Conservation (phyloP, 2,113 vertebrate species). For the Deroptyus accipitrinus region DNA sequence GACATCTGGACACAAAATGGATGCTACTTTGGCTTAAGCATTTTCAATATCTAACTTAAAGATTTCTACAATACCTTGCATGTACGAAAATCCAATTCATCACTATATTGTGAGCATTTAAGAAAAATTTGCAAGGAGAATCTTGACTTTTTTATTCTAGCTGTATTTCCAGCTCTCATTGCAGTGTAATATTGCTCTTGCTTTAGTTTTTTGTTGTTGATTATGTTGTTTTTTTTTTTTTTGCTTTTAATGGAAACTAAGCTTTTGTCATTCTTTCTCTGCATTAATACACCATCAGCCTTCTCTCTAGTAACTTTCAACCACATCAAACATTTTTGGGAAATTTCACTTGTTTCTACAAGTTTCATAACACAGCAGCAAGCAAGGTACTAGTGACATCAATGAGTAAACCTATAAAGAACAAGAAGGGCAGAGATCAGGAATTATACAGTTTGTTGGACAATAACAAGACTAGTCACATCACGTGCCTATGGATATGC, state of each 20-base stretch:
- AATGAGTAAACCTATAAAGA: neutral
- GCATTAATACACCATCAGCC: neutral
- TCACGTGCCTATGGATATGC: neutral
- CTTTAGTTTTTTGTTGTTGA: neutral
- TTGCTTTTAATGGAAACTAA: neutral
- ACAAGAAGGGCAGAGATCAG: neutral
- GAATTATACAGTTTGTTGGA: rapidly evolving
- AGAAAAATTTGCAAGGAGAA: neutral
- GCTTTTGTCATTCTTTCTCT: neutral
- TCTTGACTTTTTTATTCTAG: neutral
- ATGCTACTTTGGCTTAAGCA: neutral
- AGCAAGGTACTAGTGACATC: neutral
- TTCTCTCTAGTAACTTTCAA: neutral
- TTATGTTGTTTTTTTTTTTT: neutral
- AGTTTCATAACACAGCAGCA: neutral
- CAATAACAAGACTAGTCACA: neutral
- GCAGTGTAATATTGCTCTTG: neutral
- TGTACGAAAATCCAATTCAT: neutral
- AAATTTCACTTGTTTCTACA: neutral
- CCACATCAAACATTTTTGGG: neutral
- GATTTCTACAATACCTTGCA: neutral
- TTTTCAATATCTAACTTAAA: neutral
- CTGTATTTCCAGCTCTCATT: neutral
- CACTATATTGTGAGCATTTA: neutral
- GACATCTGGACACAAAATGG: neutral